Evolutionary conservation across 2,797 vertebrate species (phyloP).

Genomic region (Vipera latastei): DNA sequence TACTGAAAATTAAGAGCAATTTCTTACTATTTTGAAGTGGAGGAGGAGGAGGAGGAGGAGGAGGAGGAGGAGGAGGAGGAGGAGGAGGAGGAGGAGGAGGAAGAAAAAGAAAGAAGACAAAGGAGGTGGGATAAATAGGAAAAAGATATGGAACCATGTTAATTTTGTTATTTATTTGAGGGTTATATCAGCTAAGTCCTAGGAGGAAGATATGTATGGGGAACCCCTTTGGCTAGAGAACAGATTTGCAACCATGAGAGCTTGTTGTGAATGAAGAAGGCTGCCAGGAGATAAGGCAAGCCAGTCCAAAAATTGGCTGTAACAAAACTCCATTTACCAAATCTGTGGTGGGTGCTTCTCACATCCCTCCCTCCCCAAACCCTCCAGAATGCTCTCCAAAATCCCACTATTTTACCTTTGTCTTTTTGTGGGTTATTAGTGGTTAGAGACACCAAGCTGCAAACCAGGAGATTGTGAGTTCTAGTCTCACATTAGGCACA

Average conservation of each 20-base stretch:
- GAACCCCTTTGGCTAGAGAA: not conserved
- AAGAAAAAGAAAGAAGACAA: too few relatives aligned
- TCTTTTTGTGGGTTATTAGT: not conserved
- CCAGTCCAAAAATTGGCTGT: not conserved
- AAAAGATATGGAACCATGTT: not conserved
- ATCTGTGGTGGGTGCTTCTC: not conserved
- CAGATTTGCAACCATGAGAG: not conserved
- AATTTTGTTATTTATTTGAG: not conserved
- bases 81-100: too few relatives aligned
- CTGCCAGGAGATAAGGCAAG: not conserved
- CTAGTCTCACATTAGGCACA: not conserved
- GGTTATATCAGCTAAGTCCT: not conserved
- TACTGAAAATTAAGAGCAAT: not conserved
- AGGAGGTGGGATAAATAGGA: not conserved
- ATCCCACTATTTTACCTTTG: not conserved
- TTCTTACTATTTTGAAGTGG: not conserved
- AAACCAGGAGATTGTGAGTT: not conserved
- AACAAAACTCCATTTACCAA: not conserved
- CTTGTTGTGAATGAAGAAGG: not conserved
- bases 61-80: too few relatives aligned
- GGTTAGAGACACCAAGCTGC: not conserved
- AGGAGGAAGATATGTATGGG: not conserved
- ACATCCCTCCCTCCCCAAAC: not conserved
- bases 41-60: too few relatives aligned
- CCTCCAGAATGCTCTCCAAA: not conserved